A percentile compares a stretch with the other conserved stretches of the same genome.
Evolutionary conservation across 2,888 invertebrate genomes (phyloP).

Genomic region (Sphaerophoria taeniata): DNA sequence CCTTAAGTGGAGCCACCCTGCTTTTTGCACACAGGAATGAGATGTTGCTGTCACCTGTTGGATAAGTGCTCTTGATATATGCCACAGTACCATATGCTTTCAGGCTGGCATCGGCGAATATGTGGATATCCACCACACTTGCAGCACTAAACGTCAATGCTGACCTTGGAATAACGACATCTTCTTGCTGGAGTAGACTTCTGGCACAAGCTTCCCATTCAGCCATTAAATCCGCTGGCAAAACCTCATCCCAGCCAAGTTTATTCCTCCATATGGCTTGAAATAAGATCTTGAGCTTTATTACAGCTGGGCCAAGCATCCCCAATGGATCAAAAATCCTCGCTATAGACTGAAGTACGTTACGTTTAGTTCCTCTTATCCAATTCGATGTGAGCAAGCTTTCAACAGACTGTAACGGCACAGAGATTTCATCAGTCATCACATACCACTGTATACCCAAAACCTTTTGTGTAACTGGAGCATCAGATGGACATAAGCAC

Average conservation of each 20-base stretch:
- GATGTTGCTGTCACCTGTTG: too few relatives aligned
- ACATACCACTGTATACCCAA: slow-evolving; percentile 33
- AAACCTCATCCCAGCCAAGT: slow-evolving; percentile 29
- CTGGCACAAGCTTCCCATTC: slow-evolving; percentile 36
- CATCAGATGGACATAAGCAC: background rate
- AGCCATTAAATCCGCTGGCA: slow-evolving; percentile 23
- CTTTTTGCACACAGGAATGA: too few relatives aligned
- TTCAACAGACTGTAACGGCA: slow-evolving; percentile 8
- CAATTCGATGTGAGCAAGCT: slow-evolving; percentile 2
- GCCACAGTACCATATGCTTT: slow-evolving; percentile 41
- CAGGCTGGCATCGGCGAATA: slow-evolving; percentile 40
- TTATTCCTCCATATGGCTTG: background rate
- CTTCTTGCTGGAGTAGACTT: slow-evolving; percentile 18
- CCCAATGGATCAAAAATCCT: slow-evolving; percentile 28
- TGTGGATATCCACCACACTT: slow-evolving; percentile 10
- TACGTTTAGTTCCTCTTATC: slow-evolving; percentile 12
- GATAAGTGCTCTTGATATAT: too few relatives aligned
- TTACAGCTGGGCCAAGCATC: slow-evolving; percentile 18
- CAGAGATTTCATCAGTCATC: slow-evolving; percentile 22
- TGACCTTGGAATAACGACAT: slow-evolving; percentile 19
- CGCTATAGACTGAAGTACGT: slow-evolving; percentile 16
- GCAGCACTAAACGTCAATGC: background rate
- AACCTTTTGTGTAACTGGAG: slow-evolving; percentile 32
- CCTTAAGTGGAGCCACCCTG: too few relatives aligned
- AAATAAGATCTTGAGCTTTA: slow-evolving; percentile 38